Conservation (phyloP, 1,140 invertebrate species). For the Steinernema khuongi region DNA sequence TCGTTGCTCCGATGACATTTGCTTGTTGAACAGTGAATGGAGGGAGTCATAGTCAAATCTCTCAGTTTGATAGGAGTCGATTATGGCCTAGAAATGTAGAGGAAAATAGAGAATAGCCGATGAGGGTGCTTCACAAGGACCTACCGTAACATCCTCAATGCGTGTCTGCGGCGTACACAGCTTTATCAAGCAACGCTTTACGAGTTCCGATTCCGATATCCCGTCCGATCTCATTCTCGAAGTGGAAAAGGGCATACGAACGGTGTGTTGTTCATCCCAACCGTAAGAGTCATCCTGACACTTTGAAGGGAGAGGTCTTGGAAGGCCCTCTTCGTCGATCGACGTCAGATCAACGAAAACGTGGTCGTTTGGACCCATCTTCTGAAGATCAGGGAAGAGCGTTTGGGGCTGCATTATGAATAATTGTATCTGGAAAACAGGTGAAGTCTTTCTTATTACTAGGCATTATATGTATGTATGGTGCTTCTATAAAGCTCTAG, state of each 20-base stretch:
- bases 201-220: neutral
- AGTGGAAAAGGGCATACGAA: neutral
- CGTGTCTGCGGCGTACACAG: neutral
- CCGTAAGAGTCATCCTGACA: neutral
- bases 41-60: constrained; percentile 7
- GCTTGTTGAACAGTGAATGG: constrained; percentile 19
- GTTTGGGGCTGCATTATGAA: too few relatives aligned
- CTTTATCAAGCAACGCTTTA: neutral
- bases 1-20: neutral
- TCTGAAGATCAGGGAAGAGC: neutral
- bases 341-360: neutral
- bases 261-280: neutral
- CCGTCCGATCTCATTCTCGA: neutral
- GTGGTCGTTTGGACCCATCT: neutral
- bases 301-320: neutral
- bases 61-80: constrained; percentile 14
- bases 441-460: too few relatives aligned
- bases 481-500: too few relatives aligned
- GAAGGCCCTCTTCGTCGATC: neutral
- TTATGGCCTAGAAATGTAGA: constrained; percentile 8
- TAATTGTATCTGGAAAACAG: too few relatives aligned
- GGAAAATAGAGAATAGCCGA: neutral
- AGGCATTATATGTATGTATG: too few relatives aligned
- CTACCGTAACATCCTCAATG: constrained; percentile 17
- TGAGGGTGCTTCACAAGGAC: neutral